Conservation (phyloP, 2,888 invertebrate genomes). For the Drosophila algonquin region DNA sequence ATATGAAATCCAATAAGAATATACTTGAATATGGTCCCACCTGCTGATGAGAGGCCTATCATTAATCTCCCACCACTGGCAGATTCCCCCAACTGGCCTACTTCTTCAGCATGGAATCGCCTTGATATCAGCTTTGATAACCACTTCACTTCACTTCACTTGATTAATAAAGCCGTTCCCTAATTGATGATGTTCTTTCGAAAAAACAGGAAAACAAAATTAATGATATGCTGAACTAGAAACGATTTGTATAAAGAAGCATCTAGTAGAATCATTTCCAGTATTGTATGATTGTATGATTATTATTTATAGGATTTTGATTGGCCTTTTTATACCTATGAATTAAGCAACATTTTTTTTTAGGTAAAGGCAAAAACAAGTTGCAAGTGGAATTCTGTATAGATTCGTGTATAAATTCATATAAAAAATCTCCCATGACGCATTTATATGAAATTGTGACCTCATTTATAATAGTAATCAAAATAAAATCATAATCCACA, state of each 20-base stretch:
- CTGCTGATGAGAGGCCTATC: slow-evolving; percentile 11
- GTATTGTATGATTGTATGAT: neutral
- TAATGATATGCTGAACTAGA: neutral
- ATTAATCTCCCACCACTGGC: slow-evolving; percentile 33
- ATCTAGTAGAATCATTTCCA: neutral
- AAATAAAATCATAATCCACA: slow-evolving; percentile 5
- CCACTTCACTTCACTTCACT: slow-evolving; percentile 4
- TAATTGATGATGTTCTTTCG: slow-evolving; percentile 20
- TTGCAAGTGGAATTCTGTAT: neutral
- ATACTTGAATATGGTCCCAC: slow-evolving; percentile 1
- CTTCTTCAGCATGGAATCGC: slow-evolving; percentile 15
- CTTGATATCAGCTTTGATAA: slow-evolving; percentile 8
- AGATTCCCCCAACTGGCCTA: slow-evolving; percentile 35
- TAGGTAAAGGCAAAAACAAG: neutral
- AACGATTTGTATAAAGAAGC: neutral
- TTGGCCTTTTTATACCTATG: neutral
- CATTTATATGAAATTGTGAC: slow-evolving; percentile 24
- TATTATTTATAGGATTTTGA: slow-evolving; percentile 2
- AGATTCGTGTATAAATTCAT: neutral
- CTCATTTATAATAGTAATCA: slow-evolving; percentile 28
- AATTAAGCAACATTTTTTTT: neutral
- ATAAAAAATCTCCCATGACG: slow-evolving; percentile 25
- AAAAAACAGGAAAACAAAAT: slow-evolving; percentile 1
- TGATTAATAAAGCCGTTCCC: slow-evolving; percentile 21
- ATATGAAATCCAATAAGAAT: neutral